phyloP scores from a whole-genome alignment of 2,113 vertebrate species.

The Carassius carassius region DNA sequence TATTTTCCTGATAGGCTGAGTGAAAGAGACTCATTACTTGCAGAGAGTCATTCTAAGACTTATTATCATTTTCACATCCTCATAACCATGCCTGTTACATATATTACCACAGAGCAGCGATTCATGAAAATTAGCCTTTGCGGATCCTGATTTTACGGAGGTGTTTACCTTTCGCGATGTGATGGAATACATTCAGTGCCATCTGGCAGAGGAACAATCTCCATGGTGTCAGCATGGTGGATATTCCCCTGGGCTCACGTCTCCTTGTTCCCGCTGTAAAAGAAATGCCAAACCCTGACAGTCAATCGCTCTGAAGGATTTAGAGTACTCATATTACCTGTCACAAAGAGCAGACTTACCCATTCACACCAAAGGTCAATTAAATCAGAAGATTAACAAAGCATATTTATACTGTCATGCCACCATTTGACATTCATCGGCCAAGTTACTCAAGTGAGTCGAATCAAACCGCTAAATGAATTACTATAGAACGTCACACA shows the following conservation, averaged over 20 bases:
- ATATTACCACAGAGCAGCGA: not conserved
- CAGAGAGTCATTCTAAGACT: not conserved
- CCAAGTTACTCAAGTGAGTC: not conserved
- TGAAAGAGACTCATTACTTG: not conserved
- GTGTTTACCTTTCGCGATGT: conserved; percentile 59
- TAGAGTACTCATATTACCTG: conserved; percentile 13
- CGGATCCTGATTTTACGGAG: not conserved
- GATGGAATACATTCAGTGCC: conserved; percentile 60
- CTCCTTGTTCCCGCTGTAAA: conserved; percentile 42
- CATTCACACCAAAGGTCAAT: conserved; percentile 32
- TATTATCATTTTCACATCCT: not conserved
- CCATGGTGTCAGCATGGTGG: conserved; percentile 61
- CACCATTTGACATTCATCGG: conserved; percentile 30
- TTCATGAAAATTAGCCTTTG: conserved; percentile 3
- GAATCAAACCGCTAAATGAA: not conserved
- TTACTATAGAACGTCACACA: not conserved
- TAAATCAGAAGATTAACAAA: conserved; percentile 30
- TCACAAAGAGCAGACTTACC: conserved; percentile 6
- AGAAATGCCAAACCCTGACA: conserved; percentile 11
- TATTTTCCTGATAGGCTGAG: not conserved
- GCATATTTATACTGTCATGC: conserved; percentile 1
- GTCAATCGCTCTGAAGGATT: conserved; percentile 29
- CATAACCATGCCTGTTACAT: conserved; percentile 7
- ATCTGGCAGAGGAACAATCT: conserved; percentile 68
- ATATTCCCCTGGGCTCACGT: conserved; percentile 8